phyloP scores from a whole-genome alignment of 2,888 invertebrate genomes.

The Argyra leucocephala region DNA sequence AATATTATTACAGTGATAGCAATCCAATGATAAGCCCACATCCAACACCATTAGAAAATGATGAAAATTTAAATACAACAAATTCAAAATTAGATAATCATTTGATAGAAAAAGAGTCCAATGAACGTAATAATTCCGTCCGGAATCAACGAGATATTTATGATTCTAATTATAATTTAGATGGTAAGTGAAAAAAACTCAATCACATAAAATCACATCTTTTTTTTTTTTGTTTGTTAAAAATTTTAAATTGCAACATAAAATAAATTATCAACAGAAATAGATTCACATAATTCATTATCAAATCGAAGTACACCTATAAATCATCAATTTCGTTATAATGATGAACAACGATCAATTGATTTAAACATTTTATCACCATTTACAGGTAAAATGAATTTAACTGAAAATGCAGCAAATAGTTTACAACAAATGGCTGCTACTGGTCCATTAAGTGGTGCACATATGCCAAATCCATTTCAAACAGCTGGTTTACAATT shows the following conservation, averaged over 20 bases:
- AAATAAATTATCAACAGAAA: too few species aligned
- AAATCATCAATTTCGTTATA: slow-evolving; percentile 29
- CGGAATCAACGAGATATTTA: background rate
- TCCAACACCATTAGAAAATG: background rate
- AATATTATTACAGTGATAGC: too few species aligned
- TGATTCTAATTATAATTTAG: background rate
- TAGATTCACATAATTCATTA: background rate
- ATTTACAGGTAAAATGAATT: background rate
- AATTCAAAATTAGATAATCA: background rate
- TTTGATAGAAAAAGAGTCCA: background rate
- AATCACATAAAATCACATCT: too few species aligned
- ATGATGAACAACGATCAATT: slow-evolving; percentile 28
- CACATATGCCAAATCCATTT: slow-evolving; percentile 46
- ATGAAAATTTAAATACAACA: background rate
- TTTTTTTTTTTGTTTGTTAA: too few species aligned
- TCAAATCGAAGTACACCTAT: slow-evolving; percentile 46
- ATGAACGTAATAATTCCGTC: background rate
- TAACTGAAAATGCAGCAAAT: slow-evolving; percentile 1
- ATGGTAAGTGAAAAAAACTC: background rate
- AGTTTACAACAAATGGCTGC: slow-evolving; percentile 15
- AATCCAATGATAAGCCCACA: too few species aligned
- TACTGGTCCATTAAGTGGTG: slow-evolving; percentile 22
- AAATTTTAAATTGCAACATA: too few species aligned
- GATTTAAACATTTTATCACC: slow-evolving; percentile 15
- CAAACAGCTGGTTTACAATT: slow-evolving; percentile 52